These are phyloP conservation scores for Gallinago media DNA, from an alignment of 2,113 vertebrate species.

Conservation along the genomic window DNA sequence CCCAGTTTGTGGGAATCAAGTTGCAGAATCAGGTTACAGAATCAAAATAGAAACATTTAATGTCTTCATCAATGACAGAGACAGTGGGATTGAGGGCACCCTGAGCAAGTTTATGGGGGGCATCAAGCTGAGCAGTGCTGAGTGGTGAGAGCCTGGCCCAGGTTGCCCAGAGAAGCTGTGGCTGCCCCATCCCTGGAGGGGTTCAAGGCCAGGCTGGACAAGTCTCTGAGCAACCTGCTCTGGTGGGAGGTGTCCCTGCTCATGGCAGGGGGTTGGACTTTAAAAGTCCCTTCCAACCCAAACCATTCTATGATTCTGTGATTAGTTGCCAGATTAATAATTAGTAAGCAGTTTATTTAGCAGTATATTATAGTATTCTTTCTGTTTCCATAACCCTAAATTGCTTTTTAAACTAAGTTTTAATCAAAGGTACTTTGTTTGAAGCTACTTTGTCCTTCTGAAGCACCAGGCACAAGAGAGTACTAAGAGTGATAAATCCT, in stretches of 20 bases:
- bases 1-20: neutral
- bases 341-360: neutral
- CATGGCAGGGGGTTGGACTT: neutral
- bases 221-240: neutral
- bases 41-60: neutral
- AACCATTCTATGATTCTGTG: neutral
- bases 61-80: neutral
- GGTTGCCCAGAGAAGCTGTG: neutral
- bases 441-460: neutral
- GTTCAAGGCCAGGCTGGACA: neutral
- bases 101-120: neutral
- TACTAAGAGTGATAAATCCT: neutral
- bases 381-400: neutral
- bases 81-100: neutral
- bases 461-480: neutral
- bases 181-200: neutral
- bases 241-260: neutral
- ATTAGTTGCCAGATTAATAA: neutral
- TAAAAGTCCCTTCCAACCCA: neutral
- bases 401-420: neutral
- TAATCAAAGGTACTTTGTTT: neutral
- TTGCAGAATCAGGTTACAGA: neutral
- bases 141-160: neutral
- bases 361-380: neutral
- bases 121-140: neutral